phyloP scores from a whole-genome alignment of 2,797 vertebrate species.

The Sebastes diaconus region DNA sequence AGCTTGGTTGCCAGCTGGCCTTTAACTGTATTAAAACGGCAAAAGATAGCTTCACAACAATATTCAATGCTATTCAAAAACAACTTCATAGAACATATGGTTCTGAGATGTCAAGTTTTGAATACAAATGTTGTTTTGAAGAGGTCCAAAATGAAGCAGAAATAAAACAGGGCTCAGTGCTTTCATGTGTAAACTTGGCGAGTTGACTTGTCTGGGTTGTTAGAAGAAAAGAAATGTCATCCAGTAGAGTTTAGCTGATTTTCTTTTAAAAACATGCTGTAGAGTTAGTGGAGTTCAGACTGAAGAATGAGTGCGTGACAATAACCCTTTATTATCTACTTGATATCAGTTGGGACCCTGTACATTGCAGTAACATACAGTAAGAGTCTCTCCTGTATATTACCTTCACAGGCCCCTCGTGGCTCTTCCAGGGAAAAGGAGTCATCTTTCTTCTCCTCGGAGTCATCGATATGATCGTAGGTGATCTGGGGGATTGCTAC shows the following conservation, averaged over 20 bases:
- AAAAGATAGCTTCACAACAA: conserved; percentile 10
- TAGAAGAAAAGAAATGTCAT: conserved; percentile 2
- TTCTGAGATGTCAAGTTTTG: conserved; percentile 17
- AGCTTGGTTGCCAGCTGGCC: conserved; percentile 10
- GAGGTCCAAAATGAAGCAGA: conserved; percentile 21
- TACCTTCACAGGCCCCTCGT: conserved; percentile 72
- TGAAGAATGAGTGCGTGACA: neutral
- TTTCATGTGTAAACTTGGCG: conserved; percentile 39
- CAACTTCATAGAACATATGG: neutral
- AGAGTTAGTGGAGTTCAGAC: neutral
- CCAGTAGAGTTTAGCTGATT: neutral
- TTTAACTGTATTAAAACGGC: neutral
- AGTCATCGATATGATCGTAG: conserved; percentile 83
- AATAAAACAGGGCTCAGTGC: conserved; percentile 24
- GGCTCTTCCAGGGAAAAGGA: conserved; percentile 79
- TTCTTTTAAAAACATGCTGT: conserved; percentile 18
- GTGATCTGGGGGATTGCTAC: conserved; percentile 89
- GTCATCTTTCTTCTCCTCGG: conserved; percentile 80
- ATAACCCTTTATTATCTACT: neutral
- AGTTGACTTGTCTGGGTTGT: neutral
- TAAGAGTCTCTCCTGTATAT: neutral
- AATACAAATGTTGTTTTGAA: conserved; percentile 11
- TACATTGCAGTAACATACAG: neutral
- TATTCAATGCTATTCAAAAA: neutral
- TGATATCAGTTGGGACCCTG: neutral